These are phyloP conservation scores for Paguma larvata DNA, from an alignment of 2,797 vertebrate species.

Conservation along the genomic window DNA sequence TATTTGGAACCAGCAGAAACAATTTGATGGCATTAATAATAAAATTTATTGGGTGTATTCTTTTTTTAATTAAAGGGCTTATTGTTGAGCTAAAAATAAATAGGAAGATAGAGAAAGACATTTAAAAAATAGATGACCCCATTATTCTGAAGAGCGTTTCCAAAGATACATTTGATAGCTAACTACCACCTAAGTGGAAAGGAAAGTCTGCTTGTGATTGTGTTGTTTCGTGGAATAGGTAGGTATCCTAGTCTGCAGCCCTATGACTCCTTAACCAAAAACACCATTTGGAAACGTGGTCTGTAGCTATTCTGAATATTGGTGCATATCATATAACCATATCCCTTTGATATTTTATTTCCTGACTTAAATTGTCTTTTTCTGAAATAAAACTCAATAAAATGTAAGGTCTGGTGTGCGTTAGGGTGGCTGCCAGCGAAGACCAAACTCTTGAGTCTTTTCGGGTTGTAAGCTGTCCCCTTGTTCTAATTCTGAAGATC, in stretches of 20 bases:
- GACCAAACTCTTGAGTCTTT: background rate
- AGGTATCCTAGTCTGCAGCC: background rate
- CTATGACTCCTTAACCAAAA: background rate
- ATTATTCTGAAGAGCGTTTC: constrained; percentile 15
- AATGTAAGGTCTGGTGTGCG: background rate
- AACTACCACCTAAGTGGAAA: background rate
- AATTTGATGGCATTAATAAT: background rate
- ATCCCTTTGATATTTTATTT: background rate
- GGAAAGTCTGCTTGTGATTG: background rate
- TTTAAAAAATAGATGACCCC: background rate
- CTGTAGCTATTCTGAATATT: background rate
- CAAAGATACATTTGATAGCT: background rate
- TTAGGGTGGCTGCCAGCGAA: background rate
- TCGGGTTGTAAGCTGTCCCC: background rate
- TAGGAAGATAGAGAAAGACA: background rate
- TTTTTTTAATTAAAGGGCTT: background rate
- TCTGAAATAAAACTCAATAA: background rate
- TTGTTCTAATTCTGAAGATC: background rate
- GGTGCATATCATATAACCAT: background rate
- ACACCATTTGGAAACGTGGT: background rate
- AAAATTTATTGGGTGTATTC: background rate
- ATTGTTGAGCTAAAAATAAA: constrained; percentile 23
- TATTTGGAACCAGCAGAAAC: constrained; percentile 45
- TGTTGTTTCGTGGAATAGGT: background rate
- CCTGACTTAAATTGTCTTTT: background rate